These are phyloP conservation scores for Morus bassanus DNA, from an alignment of 2,797 vertebrate genomes.

Conservation along the genomic window DNA sequence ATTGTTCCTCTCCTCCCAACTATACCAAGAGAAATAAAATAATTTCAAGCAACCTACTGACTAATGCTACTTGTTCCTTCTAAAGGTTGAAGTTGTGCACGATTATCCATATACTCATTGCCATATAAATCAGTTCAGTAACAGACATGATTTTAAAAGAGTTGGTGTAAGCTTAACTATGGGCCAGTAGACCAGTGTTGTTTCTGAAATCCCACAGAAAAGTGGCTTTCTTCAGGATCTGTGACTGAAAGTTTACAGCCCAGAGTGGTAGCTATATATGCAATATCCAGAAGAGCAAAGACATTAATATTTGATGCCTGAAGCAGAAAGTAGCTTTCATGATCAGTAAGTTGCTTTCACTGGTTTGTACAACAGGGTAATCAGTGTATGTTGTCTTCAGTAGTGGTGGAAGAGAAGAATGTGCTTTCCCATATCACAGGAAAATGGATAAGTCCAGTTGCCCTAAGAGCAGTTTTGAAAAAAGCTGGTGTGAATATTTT, in stretches of 20 bases:
- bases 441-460: constrained; percentile 79
- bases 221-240: not conserved
- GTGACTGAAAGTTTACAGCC: not conserved
- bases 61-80: not conserved
- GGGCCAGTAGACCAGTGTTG: not conserved
- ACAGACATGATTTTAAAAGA: not conserved
- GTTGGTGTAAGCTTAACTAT: not conserved
- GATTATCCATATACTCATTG: not conserved
- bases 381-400: constrained; percentile 80
- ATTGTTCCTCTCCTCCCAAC: not conserved
- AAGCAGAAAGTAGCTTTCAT: not conserved
- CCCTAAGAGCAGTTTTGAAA: constrained; percentile 79
- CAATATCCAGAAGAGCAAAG: not conserved
- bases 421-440: constrained; percentile 73
- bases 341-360: not conserved
- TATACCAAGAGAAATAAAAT: not conserved
- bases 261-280: too few relatives aligned
- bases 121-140: not conserved
- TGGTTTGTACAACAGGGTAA: constrained; percentile 72
- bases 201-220: not conserved
- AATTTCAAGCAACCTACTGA: not conserved
- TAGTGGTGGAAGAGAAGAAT: constrained; percentile 33
- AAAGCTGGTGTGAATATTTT: constrained; percentile 87
- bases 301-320: not conserved
- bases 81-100: not conserved